Evolutionary conservation across 2,888 invertebrate genomes (phyloP).

Genomic region (Aplocera efformata): DNA sequence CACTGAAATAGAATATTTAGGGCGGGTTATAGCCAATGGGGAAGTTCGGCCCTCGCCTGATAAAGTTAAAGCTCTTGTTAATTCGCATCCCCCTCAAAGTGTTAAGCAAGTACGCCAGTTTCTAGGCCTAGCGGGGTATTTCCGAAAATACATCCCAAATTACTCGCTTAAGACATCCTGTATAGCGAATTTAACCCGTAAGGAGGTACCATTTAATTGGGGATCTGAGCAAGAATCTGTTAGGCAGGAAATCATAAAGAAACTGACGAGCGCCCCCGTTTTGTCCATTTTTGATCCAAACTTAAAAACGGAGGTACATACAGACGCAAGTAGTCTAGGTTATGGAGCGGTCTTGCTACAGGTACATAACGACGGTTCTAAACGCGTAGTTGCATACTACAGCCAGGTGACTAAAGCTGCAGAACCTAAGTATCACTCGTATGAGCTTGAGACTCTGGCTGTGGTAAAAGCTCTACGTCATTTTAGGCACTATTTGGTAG

Average conservation of each 20-base stretch:
- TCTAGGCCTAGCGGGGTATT: slow-evolving; percentile 29
- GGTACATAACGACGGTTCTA: slow-evolving; percentile 4
- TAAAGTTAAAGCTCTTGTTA: slow-evolving; percentile 27
- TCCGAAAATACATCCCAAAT: slow-evolving; percentile 22
- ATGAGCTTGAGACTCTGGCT: neutral
- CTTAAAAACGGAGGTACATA: slow-evolving; percentile 17
- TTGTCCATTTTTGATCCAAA: slow-evolving; percentile 20
- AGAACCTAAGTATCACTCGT: slow-evolving; percentile 25
- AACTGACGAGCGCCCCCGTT: slow-evolving; percentile 20
- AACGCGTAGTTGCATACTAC: slow-evolving; percentile 19
- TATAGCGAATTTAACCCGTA: slow-evolving; percentile 11
- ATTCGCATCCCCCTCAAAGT: slow-evolving; percentile 22
- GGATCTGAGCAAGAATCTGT: slow-evolving; percentile 6
- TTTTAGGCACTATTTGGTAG: slow-evolving; percentile 30
- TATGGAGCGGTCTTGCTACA: slow-evolving; percentile 24
- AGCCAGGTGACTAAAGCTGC: slow-evolving; percentile 23
- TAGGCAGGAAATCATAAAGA: slow-evolving; percentile 5
- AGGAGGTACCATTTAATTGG: slow-evolving; percentile 10
- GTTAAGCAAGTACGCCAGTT: slow-evolving; percentile 31
- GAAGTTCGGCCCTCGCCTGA: slow-evolving; percentile 29
- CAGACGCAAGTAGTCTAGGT: slow-evolving; percentile 11
- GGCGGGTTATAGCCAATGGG: slow-evolving; percentile 24
- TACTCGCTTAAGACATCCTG: slow-evolving; percentile 12
- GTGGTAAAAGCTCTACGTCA: neutral
- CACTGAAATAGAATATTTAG: slow-evolving; percentile 30